phyloP scores from a whole-genome alignment of 2,113 vertebrate species.

The Daubentonia madagascariensis region DNA sequence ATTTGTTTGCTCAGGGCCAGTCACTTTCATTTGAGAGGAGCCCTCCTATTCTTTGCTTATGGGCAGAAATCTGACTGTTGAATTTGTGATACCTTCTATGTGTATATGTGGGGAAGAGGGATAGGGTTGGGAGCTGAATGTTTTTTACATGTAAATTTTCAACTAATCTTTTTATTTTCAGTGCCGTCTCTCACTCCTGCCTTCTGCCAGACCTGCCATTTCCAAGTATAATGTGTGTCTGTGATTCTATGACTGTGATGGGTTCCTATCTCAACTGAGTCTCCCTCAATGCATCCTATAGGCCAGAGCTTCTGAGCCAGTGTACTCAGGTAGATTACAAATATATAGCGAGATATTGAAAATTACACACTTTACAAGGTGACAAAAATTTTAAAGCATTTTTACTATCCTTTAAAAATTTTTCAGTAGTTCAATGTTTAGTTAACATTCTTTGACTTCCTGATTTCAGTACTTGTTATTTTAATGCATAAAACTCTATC shows the following conservation, averaged over 20 bases:
- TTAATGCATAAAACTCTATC: neutral
- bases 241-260: neutral
- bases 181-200: neutral
- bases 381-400: neutral
- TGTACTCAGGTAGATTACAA: neutral
- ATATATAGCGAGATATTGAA: neutral
- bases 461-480: neutral
- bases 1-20: neutral
- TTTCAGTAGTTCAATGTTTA: neutral
- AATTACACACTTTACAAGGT: neutral
- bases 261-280: neutral
- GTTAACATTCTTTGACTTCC: neutral
- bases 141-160: neutral
- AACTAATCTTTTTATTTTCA: neutral
- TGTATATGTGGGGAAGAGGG: neutral
- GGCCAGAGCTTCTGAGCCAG: neutral
- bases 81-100: neutral
- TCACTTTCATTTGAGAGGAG: neutral
- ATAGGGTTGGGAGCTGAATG: neutral
- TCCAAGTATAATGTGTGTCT: neutral
- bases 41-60: neutral
- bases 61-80: neutral
- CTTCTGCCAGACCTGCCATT: neutral
- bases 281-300: neutral
- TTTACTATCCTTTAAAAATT: neutral